These are phyloP conservation scores for Stomorhina lunata DNA, from an alignment of 2,888 invertebrate genomes.

Conservation along the genomic window DNA sequence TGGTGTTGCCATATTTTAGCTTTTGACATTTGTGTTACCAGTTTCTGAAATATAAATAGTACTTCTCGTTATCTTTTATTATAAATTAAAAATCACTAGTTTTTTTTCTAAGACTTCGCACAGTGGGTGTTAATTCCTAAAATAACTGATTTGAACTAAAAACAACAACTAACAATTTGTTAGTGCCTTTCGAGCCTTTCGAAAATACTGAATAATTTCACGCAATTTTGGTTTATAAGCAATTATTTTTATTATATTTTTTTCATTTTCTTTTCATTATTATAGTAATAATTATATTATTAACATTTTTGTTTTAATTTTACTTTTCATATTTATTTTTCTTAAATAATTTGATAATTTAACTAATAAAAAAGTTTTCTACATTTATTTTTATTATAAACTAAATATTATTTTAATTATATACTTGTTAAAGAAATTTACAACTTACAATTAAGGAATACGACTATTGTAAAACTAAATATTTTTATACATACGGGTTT, in stretches of 20 bases:
- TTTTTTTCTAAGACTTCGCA: too few relatives aligned
- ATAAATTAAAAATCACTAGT: too few relatives aligned
- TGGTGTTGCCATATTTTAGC: too few relatives aligned
- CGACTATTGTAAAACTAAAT: neutral
- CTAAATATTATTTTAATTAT: too few relatives aligned
- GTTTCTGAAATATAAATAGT: too few relatives aligned
- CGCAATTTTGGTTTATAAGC: constrained; percentile 47
- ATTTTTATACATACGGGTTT: constrained; percentile 7
- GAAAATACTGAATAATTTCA: too few relatives aligned
- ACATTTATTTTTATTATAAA: constrained; percentile 27
- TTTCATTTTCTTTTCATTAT: constrained; percentile 20
- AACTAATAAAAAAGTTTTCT: constrained; percentile 49
- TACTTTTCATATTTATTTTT: neutral
- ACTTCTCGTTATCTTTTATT: too few relatives aligned
- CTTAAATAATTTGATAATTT: constrained; percentile 33
- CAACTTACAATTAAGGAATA: constrained; percentile 23
- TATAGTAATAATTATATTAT: constrained; percentile 63
- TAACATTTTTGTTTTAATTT: constrained; percentile 53
- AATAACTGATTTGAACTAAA: too few relatives aligned
- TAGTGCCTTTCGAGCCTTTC: too few relatives aligned
- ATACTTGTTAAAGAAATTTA: constrained; percentile 46
- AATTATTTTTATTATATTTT: constrained; percentile 43
- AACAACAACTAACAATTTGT: too few relatives aligned
- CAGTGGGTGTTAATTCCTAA: too few relatives aligned
- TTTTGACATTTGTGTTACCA: too few relatives aligned